phyloP scores from a whole-genome alignment of 2,888 invertebrate genomes.

The Pammene fasciana region DNA sequence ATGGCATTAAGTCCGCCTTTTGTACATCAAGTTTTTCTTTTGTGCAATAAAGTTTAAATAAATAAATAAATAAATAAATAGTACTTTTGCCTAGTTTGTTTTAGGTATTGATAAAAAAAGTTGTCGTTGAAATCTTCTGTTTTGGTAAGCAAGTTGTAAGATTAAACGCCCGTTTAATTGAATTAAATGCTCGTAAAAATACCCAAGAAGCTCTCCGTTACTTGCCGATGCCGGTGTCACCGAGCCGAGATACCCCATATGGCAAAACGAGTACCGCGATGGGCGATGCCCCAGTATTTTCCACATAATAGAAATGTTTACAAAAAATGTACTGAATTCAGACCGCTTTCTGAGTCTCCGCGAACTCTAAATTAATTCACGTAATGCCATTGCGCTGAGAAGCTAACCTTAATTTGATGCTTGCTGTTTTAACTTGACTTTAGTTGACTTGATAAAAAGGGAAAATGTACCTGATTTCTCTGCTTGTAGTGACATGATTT shows the following conservation, averaged over 20 bases:
- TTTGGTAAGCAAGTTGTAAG: background rate
- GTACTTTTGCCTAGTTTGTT: too few relatives aligned
- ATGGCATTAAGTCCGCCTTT: too few relatives aligned
- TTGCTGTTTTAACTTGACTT: constrained; percentile 48
- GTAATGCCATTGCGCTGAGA: constrained; percentile 45
- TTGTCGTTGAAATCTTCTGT: too few relatives aligned
- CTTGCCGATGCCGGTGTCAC: constrained; percentile 48
- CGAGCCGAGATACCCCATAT: constrained; percentile 48
- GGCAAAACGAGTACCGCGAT: constrained; percentile 50
- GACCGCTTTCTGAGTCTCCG: constrained; percentile 50
- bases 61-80: too few relatives aligned
- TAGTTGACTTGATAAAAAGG: constrained; percentile 21
- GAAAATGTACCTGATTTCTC: constrained; percentile 34
- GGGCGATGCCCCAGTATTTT: constrained; percentile 57
- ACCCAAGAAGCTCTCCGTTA: constrained; percentile 23
- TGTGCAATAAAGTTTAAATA: too few relatives aligned
- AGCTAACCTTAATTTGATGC: constrained; percentile 46
- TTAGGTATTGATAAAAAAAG: too few relatives aligned
- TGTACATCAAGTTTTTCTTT: too few relatives aligned
- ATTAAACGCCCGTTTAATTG: background rate
- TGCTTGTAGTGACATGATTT: constrained; percentile 26
- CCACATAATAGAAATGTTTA: constrained; percentile 58
- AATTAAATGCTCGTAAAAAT: constrained; percentile 28
- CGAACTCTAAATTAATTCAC: constrained; percentile 52
- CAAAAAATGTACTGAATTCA: constrained; percentile 55